Conservation (phyloP, 2,113 vertebrate genomes). For the Pterocles orientalis region DNA sequence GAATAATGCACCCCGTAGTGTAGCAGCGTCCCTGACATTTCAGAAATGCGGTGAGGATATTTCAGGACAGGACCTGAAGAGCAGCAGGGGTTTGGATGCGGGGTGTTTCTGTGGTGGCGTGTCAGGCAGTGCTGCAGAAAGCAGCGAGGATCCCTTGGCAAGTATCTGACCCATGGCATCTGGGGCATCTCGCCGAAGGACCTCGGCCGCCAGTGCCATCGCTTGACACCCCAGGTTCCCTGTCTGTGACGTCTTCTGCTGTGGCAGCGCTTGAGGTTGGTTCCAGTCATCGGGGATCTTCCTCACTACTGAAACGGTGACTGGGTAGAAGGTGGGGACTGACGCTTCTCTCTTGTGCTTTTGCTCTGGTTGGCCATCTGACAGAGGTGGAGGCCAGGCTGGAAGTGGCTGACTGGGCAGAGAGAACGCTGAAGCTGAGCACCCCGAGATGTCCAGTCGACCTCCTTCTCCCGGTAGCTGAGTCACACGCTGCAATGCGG, state of each 20-base stretch:
- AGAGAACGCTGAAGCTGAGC: background rate
- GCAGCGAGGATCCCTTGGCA: background rate
- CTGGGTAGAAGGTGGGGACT: background rate
- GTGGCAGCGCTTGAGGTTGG: background rate
- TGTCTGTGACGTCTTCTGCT: background rate
- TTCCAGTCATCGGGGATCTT: background rate
- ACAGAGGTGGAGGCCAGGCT: background rate
- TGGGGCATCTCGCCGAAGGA: background rate
- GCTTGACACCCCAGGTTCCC: background rate
- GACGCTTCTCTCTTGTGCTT: background rate
- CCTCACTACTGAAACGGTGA: background rate
- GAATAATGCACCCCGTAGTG: rapidly evolving
- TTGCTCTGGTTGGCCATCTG: background rate
- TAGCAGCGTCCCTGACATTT: background rate
- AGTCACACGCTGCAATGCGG: background rate
- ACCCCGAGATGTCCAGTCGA: background rate
- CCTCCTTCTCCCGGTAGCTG: background rate
- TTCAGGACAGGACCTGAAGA: background rate
- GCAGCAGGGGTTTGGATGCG: background rate
- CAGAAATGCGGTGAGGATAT: background rate
- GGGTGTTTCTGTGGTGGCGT: background rate
- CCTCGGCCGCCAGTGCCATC: background rate
- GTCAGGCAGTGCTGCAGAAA: background rate
- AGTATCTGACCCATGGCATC: background rate
- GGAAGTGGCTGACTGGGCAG: background rate